phyloP scores from a whole-genome alignment of 2,888 invertebrate genomes.

The Drosophila buzzatii region DNA sequence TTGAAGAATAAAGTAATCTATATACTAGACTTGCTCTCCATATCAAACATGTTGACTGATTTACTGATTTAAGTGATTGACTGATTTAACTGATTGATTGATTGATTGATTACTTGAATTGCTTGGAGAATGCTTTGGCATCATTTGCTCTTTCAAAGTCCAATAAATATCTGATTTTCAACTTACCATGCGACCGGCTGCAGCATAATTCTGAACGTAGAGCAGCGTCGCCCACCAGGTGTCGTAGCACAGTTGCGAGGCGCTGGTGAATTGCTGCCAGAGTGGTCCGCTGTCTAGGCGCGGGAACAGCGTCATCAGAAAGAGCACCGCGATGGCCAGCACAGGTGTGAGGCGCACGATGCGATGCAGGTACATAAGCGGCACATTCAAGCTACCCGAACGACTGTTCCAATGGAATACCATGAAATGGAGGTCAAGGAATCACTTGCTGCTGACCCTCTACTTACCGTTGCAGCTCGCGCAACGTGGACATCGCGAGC shows the following conservation, averaged over 20 bases:
- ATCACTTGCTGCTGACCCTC: neutral
- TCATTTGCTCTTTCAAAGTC: too few relatives aligned
- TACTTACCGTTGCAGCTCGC: constrained; percentile 65
- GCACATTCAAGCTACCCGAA: constrained; percentile 64
- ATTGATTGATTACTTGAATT: too few relatives aligned
- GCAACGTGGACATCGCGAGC: constrained; percentile 78
- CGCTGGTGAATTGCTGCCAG: constrained; percentile 73
- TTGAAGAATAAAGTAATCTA: too few relatives aligned
- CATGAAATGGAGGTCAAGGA: neutral
- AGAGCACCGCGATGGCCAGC: constrained; percentile 85
- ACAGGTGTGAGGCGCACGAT: constrained; percentile 86
- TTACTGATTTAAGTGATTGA: too few relatives aligned
- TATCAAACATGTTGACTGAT: too few relatives aligned
- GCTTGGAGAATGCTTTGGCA: too few relatives aligned
- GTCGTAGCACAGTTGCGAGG: constrained; percentile 65
- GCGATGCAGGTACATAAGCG: constrained; percentile 78
- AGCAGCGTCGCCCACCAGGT: constrained; percentile 85
- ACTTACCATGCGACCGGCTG: constrained; percentile 69
- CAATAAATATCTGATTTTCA: neutral
- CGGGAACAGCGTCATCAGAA: constrained; percentile 85
- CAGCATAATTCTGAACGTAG: constrained; percentile 85
- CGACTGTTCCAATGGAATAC: constrained; percentile 9
- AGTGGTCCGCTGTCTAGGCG: constrained; percentile 86
- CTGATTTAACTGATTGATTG: too few relatives aligned
- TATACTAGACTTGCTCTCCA: too few relatives aligned